Conservation (phyloP, 2,113 vertebrate genomes). For the Poeciliopsis occidentalis region DNA sequence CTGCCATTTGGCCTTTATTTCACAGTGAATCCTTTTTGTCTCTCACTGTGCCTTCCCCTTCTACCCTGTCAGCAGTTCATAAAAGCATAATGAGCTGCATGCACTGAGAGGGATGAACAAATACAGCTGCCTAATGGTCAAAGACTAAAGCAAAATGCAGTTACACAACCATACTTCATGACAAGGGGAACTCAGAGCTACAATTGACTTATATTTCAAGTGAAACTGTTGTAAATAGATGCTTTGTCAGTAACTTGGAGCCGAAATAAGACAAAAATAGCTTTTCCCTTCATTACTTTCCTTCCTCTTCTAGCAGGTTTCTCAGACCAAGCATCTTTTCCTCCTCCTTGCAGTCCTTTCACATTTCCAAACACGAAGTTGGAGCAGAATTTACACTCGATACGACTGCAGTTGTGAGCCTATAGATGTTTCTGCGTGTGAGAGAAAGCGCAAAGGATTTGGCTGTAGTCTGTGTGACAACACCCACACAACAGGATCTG, state of each 20-base stretch:
- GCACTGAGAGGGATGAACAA: constrained; percentile 50
- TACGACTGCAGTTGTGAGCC: constrained; percentile 36
- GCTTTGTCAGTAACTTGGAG: constrained; percentile 15
- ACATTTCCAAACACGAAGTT: constrained; percentile 30
- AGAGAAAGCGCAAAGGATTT: constrained; percentile 18
- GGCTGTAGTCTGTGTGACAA: constrained; percentile 36
- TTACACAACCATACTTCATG: constrained; percentile 7
- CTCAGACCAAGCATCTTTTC: constrained; percentile 1
- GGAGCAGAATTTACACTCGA: constrained; percentile 48
- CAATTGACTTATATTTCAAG: constrained; percentile 4
- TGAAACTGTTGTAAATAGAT: constrained; percentile 8
- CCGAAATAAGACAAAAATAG: constrained; percentile 15
- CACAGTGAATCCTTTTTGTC: constrained; percentile 8
- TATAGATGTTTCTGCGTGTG: neutral
- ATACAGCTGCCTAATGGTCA: constrained; percentile 59
- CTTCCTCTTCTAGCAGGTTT: neutral
- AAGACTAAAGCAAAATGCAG: constrained; percentile 23
- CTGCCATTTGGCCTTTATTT: constrained; percentile 23
- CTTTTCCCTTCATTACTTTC: neutral
- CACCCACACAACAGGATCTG: constrained; percentile 62
- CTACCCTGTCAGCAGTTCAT: constrained; percentile 63
- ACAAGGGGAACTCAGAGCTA: neutral
- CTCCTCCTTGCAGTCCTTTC: neutral
- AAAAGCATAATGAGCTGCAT: constrained; percentile 67
- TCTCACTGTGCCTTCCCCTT: constrained; percentile 25